Evolutionary conservation across 2,113 vertebrate genomes (phyloP).

Genomic region (Rattus norvegicus): GRCr8 NC_086036.1:68689501-68690000

Average conservation of each 20-base stretch:
- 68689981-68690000: background rate
- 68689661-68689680: conserved; percentile 8
- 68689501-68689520: conserved; percentile 59
- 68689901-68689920: background rate
- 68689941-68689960: background rate
- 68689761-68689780: background rate
- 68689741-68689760: background rate
- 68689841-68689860: background rate
- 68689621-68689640: background rate
- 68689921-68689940: background rate
- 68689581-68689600: conserved; percentile 9
- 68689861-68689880: background rate
- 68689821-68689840: background rate
- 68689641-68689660: conserved; percentile 52
- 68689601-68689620: conserved; percentile 61
- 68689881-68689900: background rate
- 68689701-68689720: conserved; percentile 38
- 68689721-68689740: background rate
- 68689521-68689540: background rate
- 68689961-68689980: too few species aligned
- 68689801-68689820: background rate
- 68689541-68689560: conserved; percentile 57
- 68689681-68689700: background rate
- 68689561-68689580: conserved; percentile 45
- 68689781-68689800: background rate